These are phyloP conservation scores for Hypomecis punctinalis DNA, from an alignment of 2,888 invertebrate genomes.

Conservation along the genomic window DNA sequence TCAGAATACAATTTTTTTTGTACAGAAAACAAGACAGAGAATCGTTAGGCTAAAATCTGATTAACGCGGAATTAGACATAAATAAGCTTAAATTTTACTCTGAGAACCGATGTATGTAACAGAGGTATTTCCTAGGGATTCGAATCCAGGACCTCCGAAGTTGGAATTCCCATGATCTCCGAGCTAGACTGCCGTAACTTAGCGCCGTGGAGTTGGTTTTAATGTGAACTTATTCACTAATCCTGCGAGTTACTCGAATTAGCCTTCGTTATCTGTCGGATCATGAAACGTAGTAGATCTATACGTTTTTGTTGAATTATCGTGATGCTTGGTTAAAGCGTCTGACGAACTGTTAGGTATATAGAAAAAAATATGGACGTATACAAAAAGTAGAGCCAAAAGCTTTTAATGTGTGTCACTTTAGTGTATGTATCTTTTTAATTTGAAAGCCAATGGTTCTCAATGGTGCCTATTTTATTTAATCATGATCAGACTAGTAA, in stretches of 20 bases:
- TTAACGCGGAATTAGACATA: background rate
- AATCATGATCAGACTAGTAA: too few species aligned
- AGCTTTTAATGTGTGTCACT: too few species aligned
- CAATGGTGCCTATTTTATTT: too few species aligned
- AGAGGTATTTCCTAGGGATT: background rate
- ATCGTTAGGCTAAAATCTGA: background rate
- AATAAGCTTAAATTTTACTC: background rate
- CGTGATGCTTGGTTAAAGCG: background rate
- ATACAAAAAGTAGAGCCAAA: too few species aligned
- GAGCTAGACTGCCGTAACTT: background rate
- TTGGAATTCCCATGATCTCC: too few species aligned
- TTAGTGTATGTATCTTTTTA: too few species aligned
- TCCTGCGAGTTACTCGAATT: slow-evolving; percentile 1
- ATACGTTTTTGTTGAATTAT: background rate
- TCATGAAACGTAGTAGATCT: background rate
- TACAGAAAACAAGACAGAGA: background rate
- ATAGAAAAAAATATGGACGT: too few species aligned
- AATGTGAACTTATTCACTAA: slow-evolving; percentile 1
- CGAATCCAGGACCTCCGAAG: too few species aligned
- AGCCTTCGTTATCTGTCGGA: slow-evolving; percentile 1
- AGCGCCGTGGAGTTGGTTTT: background rate
- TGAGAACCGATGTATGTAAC: background rate
- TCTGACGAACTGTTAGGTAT: too few species aligned
- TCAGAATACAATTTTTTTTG: too few species aligned
- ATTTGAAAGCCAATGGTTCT: too few species aligned